phyloP scores from a whole-genome alignment of 2,113 vertebrate species.

The Sebastes schlegelii region DNA sequence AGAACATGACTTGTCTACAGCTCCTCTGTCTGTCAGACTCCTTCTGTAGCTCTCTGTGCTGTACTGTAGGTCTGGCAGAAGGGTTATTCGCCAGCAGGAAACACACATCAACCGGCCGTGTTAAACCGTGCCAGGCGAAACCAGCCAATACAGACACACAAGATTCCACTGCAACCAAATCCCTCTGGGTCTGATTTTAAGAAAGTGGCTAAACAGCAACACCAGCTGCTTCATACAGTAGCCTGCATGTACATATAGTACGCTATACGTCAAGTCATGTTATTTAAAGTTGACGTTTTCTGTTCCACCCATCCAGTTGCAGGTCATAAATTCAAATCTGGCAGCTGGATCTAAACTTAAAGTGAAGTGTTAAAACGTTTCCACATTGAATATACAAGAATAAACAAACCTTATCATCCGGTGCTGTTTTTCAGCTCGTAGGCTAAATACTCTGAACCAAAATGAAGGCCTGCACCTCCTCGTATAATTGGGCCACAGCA shows the following conservation, averaged over 20 bases:
- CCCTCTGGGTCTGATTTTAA: constrained; percentile 49
- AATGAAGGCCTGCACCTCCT: constrained; percentile 66
- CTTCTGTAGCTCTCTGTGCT: constrained; percentile 29
- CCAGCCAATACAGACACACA: constrained; percentile 50
- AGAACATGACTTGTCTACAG: constrained; percentile 38
- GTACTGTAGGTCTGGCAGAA: constrained; percentile 37
- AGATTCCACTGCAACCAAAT: constrained; percentile 67
- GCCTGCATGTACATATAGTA: constrained; percentile 14
- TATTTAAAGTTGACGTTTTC: constrained; percentile 53
- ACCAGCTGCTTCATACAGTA: constrained; percentile 59
- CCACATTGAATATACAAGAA: constrained; percentile 32
- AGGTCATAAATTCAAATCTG: constrained; percentile 27
- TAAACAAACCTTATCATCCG: constrained; percentile 50
- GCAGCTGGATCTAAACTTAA: constrained; percentile 28
- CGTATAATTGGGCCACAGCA: constrained; percentile 67
- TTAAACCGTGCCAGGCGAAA: constrained; percentile 45
- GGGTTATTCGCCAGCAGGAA: constrained; percentile 63
- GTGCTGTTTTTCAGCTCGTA: constrained; percentile 52
- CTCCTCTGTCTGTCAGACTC: constrained; percentile 40
- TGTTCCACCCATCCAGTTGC: constrained; percentile 17
- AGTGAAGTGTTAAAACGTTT: constrained; percentile 28
- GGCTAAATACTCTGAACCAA: constrained; percentile 40
- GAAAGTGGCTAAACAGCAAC: constrained; percentile 45
- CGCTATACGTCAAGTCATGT: constrained; percentile 12
- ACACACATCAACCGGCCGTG: constrained; percentile 41